Evolutionary conservation across 1,140 invertebrate genomes (phyloP), one percentile per base, ranked within the genome.

Genomic region (Carposina sasakii): DNA sequence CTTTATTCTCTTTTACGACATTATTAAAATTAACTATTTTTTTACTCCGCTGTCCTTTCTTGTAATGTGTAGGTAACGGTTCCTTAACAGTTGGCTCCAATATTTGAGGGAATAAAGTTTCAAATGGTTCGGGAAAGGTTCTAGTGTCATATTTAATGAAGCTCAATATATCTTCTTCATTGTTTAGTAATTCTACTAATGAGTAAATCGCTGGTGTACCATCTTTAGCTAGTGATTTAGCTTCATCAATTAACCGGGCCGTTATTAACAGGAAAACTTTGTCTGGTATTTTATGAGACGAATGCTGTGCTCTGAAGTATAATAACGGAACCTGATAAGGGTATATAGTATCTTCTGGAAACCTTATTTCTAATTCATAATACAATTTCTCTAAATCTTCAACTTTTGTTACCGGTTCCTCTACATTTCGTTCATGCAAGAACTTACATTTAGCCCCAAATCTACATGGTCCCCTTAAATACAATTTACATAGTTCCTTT

Each of bases 291-390:
- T 87, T 60, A 68, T 81, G 76, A 16, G 60, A 73, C 39, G 73
- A 76, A 20, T 76, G 84, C 41, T 77, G 81, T 28, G 89, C 86
- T 86, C 91, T 90, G 62, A 93, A 72, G 73, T 90, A 90, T 63
- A 93, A 76, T 60, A 89, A 86, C 5, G 92, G 91, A 1, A 90
- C 82, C 81, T 93, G 89, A 67, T 88, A 90, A 1, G 92, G 92
- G 76, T 93, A 94, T 56, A 87, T 86, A 42, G 87, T 89, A 72
- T 89, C 87, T 52, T 88, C 81, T 4, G 90, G 87, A 85, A 94
- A 93, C 61, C 91, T 86, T 65, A 94, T 87, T 87, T 93, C 92
- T 63, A 94, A 81, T 58, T 88, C 87, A 76, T 90, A 92, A 50
- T 68, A 57, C 51, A 79, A 75, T 63, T 81, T 78, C 50, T 77